Evolutionary conservation across 2,113 vertebrate genomes (phyloP), one percentile per base, ranked within the genome.

Genomic region (Aptenodytes forsteri): DNA sequence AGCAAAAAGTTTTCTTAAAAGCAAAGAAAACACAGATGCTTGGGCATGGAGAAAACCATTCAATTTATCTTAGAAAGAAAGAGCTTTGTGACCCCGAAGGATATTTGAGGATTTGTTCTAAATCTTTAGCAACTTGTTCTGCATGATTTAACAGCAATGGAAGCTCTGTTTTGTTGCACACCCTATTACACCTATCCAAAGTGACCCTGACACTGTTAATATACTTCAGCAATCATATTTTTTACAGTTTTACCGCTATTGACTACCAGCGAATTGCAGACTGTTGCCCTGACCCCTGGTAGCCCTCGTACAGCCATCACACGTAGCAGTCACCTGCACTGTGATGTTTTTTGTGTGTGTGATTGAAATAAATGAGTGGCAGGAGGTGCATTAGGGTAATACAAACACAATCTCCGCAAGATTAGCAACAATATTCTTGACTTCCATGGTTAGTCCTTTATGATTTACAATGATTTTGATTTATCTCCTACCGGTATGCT

Each of bases 351-450:
- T 80, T 92, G 61, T 89, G 90, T 34, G 65, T 70, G 71, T 92
- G 93, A 95, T 85, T 97, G 92, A 97, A 98, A 97, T 80, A 94
- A 98, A 97, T 62, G 67, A 93, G 78, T 58, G 75, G 87, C 18
- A 13, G 91, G 93, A 96, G 81, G 59, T 94, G 44, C 93, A 95
- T 97, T 96, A 97, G 52, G 82, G 78, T 87, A 97, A 93, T 83
- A 87, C 4, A 21, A 96, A 97, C 36, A 78, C 46, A 73, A 87
- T 90, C 84, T 97, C 89, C 1, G 7, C 87, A 93, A 87, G 93
- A 94, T 97, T 92, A 93, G 46, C 78, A 95, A 71, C 65, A 72
- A 76, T 91, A 79, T 82, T 86, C 49, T 89, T 78, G 79, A 83
- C 76, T 93, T 69, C 81, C 71, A 83, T 0, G 0, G 81, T 85